Base-by-base conservation (phyloP, 2,888 invertebrate genomes). In the Tromatobia lineatoria region DNA sequence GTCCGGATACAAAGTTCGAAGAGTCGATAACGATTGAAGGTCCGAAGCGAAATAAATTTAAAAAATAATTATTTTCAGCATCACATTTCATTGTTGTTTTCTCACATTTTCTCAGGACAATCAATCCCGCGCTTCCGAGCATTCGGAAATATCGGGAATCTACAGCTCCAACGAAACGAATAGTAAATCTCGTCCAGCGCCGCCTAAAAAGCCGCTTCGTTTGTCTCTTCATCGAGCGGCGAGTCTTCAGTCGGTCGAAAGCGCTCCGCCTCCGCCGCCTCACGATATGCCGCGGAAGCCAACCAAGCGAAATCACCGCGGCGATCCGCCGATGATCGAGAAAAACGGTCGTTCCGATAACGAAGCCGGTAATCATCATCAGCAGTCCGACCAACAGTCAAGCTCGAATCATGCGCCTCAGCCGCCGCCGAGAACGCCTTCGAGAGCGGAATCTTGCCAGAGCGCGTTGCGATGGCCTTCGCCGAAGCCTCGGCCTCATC, bases 181-280 rank as follows among this genome's bases (percentile, higher is more conserved):
- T 29, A 64, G 75, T 0, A 95, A 95, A 85, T 94, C 95, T 2
- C 94, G 97, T 76, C 97, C 98, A 0, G 96, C 96, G 15, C 98
- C 98, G 4, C 98, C 98, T 23, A 97, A 98, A 90, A 98, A 98
- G 91, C 98, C 98, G 0, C 93, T 98, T 69, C 95, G 98, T 11
- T 94, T 98, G 54, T 98, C 98, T 0, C 94, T 98, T 70, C 98
- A 98, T 91, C 96, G 97, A 88, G 97, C 98, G 0, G 96, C 97
- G 85, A 98, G 97, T 93, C 95, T 97, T 69, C 97, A 97, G 90
- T 97, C 97, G 0, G 95, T 97, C 0, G 95, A 95, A 86, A 94
- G 91, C 67, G 91, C 94, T 0, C 94, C 94, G 0, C 90, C 93
- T 0, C 86, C 90, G 1, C 88, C 91, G 1, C 88, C 91, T 10